These are phyloP conservation scores for Hyperopisus bebe DNA, from an alignment of 2,113 vertebrate genomes.

Conservation along the genomic window DNA sequence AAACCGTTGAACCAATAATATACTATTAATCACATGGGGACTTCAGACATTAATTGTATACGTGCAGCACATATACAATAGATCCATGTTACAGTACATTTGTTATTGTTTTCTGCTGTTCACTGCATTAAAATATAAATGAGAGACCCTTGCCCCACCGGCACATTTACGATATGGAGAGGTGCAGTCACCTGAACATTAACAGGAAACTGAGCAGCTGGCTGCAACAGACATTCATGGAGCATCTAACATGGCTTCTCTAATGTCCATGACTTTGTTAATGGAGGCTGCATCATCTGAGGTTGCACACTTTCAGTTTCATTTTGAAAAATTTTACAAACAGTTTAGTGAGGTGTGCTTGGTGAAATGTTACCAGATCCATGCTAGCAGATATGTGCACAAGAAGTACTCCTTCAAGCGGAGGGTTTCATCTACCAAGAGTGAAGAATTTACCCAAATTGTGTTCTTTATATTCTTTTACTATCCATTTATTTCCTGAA, in stretches of 20 bases:
- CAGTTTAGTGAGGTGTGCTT: neutral
- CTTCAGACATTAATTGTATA: neutral
- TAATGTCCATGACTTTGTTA: neutral
- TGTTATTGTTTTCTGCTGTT: neutral
- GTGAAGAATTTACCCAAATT: neutral
- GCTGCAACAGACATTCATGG: neutral
- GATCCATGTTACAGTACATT: neutral
- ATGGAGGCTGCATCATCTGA: neutral
- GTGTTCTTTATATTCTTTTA: neutral
- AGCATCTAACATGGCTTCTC: neutral
- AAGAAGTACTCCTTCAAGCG: neutral
- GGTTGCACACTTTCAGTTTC: neutral
- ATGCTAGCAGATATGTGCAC: neutral
- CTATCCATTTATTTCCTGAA: neutral
- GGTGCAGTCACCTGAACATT: neutral
- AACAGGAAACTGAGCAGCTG: neutral
- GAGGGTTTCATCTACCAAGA: neutral
- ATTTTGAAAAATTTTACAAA: neutral
- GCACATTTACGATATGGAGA: neutral
- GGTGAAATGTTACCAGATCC: neutral
- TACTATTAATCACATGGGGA: neutral
- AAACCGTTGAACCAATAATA: neutral
- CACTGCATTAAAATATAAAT: neutral
- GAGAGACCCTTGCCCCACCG: neutral
- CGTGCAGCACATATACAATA: neutral